Evolutionary conservation across 2,113 vertebrate genomes (phyloP).

Genomic region (Cryptotis parvus): DNA sequence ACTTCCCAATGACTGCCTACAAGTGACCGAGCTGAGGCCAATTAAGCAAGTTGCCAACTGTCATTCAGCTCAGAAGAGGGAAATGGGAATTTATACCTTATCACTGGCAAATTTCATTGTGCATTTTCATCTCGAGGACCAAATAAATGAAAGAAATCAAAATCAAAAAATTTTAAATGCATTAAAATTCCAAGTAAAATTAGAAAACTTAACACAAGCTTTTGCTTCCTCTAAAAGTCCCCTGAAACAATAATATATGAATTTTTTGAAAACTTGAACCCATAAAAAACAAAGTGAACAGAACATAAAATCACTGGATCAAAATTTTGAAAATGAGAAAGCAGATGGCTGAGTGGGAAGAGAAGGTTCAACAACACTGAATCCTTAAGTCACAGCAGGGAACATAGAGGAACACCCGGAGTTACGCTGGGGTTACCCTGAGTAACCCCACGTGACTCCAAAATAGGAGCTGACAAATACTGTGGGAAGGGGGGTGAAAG

Average conservation of each 20-base stretch:
- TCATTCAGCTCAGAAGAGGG: not conserved
- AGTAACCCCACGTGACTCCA: not conserved
- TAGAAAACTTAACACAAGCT: not conserved
- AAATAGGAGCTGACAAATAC: not conserved
- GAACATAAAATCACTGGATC: not conserved
- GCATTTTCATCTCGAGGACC: not conserved
- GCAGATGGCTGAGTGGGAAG: not conserved
- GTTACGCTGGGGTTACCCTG: not conserved
- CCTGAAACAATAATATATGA: not conserved
- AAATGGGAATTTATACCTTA: not conserved
- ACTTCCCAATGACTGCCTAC: not conserved
- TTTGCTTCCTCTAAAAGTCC: not conserved
- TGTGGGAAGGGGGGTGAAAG: not conserved
- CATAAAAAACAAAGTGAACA: not conserved
- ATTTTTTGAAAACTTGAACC: not conserved
- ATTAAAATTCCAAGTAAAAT: conserved; percentile 34
- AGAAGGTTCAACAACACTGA: not conserved
- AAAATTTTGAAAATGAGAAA: conserved; percentile 31
- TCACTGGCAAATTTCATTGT: too few species aligned
- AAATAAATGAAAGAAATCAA: conserved; percentile 36
- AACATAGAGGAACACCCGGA: not conserved
- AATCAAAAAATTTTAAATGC: not conserved
- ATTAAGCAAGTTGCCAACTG: not conserved
- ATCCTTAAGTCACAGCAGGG: not conserved
- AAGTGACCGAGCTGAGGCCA: not conserved